Percentiles rank a stretch among this genome's conserved stretches.
These are phyloP conservation scores for Zaprionus lachaisei DNA, from an alignment of 1,140 invertebrate species.

Conservation along the genomic window DNA sequence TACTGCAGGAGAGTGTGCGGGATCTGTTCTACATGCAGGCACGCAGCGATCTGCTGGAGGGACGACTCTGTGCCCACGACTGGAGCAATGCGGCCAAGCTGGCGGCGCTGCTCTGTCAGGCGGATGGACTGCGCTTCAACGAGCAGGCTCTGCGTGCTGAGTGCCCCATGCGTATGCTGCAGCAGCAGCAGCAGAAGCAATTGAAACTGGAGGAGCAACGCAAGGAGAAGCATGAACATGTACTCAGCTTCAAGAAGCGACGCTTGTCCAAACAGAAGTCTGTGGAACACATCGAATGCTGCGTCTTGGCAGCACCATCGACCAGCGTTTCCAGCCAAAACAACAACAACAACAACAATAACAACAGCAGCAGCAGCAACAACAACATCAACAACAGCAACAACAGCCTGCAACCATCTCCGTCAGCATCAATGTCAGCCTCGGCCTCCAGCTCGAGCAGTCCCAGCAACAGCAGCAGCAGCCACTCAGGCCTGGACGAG, in stretches of 20 bases:
- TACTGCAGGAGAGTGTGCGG: constrained; percentile 92
- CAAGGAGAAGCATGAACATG: constrained; percentile 78
- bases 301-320: constrained; percentile 29
- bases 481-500: constrained; percentile 65
- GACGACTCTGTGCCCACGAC: constrained; percentile 88
- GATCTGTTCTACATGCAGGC: constrained; percentile 94
- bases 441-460: constrained; percentile 62
- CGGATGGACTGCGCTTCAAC: constrained; percentile 78
- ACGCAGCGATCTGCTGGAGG: constrained; percentile 89
- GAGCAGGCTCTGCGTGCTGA: constrained; percentile 67
- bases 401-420: constrained; percentile 51
- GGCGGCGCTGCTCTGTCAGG: constrained; percentile 90
- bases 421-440: constrained; percentile 49
- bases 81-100: constrained; percentile 89
- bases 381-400: constrained; percentile 20
- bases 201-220: constrained; percentile 66
- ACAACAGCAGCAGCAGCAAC: constrained; percentile 14
- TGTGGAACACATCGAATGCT: constrained; percentile 75
- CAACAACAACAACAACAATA: constrained; percentile 10
- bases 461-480: constrained; percentile 71
- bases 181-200: constrained; percentile 55
- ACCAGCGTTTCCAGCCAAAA: background rate
- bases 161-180: constrained; percentile 69
- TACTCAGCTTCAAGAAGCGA: constrained; percentile 79
- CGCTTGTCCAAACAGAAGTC: constrained; percentile 82